Conservation (phyloP, 2,888 invertebrate genomes). For the Noctua fimbriata region DNA sequence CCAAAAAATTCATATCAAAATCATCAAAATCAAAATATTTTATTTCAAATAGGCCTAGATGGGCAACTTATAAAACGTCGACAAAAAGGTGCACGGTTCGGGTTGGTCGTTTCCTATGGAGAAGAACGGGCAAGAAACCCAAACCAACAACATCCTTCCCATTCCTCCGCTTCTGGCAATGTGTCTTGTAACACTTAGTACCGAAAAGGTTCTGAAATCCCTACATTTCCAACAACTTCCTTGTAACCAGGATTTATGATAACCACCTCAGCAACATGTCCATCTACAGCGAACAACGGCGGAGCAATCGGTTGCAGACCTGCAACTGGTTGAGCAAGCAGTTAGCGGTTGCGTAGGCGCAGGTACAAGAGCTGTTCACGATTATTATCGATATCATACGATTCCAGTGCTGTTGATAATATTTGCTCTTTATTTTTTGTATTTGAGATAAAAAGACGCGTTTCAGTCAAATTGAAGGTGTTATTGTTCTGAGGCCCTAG, state of each 20-base stretch:
- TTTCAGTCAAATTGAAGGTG: background rate
- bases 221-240: background rate
- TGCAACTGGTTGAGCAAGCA: constrained; percentile 55
- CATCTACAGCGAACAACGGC: constrained; percentile 42
- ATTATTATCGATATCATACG: constrained; percentile 34
- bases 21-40: too few relatives aligned
- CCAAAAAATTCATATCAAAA: background rate
- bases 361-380: constrained; percentile 14
- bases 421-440: constrained; percentile 16
- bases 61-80: too few relatives aligned
- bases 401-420: constrained; percentile 8
- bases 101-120: too few relatives aligned
- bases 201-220: background rate
- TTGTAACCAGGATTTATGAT: constrained; percentile 26
- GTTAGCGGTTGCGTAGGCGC: constrained; percentile 50
- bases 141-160: background rate
- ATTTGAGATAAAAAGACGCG: background rate
- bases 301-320: constrained; percentile 26
- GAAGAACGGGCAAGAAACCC: too few relatives aligned
- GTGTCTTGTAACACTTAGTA: background rate
- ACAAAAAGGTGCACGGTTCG: too few relatives aligned
- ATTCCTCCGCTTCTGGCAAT: background rate
- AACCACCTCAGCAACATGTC: constrained; percentile 44
- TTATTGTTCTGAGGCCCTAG: background rate
- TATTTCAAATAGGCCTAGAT: too few relatives aligned